Conservation (phyloP, 2,113 vertebrate genomes). For the Syngnathus floridae region DNA sequence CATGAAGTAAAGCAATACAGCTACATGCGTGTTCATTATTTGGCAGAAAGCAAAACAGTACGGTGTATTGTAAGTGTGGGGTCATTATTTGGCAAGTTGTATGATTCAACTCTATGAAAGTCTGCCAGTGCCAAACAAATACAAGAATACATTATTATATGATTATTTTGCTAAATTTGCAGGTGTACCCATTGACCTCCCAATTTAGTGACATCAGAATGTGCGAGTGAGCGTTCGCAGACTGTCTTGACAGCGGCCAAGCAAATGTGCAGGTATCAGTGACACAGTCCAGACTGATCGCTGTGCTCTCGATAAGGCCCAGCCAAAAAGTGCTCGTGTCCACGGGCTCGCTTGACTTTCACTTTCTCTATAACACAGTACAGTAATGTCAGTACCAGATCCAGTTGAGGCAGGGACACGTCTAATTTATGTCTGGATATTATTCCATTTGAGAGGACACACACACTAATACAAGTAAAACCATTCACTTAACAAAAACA, state of each 20-base stretch:
- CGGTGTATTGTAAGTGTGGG: not conserved
- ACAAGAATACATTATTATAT: no score
- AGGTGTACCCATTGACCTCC: not conserved
- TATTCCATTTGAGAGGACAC: constrained; percentile 24
- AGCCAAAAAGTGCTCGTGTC: not conserved
- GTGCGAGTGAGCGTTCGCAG: constrained; percentile 25
- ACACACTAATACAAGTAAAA: not conserved
- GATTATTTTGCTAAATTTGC: not conserved
- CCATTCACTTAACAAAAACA: not conserved
- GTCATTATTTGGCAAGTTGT: not conserved
- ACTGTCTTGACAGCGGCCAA: not conserved
- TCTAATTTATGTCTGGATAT: constrained; percentile 23
- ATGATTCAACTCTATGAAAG: not conserved
- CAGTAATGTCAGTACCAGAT: constrained; percentile 12
- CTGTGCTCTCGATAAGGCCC: not conserved
- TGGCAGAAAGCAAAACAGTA: not conserved
- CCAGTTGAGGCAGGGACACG: constrained; percentile 17
- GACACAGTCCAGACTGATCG: not conserved
- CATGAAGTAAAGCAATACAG: no score
- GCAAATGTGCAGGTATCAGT: not conserved
- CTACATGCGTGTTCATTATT: not conserved
- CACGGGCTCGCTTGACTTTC: not conserved
- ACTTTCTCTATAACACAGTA: not conserved
- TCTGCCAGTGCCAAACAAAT: no score
- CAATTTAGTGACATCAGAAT: not conserved